These are phyloP conservation scores for Meandrusa payeni DNA, from an alignment of 2,888 invertebrate species.

Conservation along the genomic window DNA sequence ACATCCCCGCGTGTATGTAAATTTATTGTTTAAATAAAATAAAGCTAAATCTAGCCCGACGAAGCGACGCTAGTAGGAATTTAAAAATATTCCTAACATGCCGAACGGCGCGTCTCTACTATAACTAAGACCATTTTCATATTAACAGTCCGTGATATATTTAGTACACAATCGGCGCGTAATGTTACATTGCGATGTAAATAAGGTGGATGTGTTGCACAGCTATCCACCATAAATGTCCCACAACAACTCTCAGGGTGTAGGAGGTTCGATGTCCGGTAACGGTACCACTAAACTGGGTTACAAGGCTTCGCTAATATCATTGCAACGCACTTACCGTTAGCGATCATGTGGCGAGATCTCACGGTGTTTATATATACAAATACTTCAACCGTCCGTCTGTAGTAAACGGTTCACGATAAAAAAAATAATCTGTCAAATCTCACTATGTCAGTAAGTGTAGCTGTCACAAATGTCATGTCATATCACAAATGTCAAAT, in stretches of 20 bases:
- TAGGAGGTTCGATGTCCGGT: slow-evolving; percentile 63
- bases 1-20: too few species aligned
- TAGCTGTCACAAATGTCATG: too few species aligned
- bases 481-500: too few species aligned
- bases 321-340: slow-evolving; percentile 54
- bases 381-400: slow-evolving; percentile 36
- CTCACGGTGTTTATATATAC: slow-evolving; percentile 42
- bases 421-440: too few species aligned
- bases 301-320: slow-evolving; percentile 79
- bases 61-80: too few species aligned
- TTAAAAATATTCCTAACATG: too few species aligned
- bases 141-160: slow-evolving; percentile 1
- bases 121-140: too few species aligned
- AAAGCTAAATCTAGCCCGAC: too few species aligned
- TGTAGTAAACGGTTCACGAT: slow-evolving; percentile 9
- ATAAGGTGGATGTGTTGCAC: slow-evolving; percentile 12
- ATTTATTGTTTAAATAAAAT: too few species aligned
- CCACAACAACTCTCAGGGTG: slow-evolving; percentile 36
- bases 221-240: slow-evolving; percentile 35
- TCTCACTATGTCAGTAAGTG: too few species aligned
- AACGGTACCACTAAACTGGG: slow-evolving; percentile 64
- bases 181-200: slow-evolving; percentile 16
- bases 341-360: slow-evolving; percentile 56
- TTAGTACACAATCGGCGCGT: background rate
- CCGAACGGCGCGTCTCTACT: too few species aligned